Conservation (phyloP, 2,797 vertebrate genomes). For the Peromyscus attwateri region DNA sequence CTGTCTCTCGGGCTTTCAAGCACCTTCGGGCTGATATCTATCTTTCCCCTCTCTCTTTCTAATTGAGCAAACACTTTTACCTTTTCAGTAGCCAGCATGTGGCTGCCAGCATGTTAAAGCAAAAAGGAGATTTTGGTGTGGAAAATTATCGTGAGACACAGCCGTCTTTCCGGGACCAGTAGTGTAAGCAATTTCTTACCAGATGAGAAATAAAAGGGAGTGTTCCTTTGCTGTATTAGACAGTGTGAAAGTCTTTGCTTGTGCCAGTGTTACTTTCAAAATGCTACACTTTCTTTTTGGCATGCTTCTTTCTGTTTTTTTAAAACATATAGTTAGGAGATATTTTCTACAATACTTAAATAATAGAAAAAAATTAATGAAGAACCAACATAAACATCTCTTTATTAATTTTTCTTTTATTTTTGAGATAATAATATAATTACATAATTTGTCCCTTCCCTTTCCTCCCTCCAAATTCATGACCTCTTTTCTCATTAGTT, state of each 20-base stretch:
- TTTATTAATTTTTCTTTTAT: neutral
- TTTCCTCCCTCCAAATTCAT: neutral
- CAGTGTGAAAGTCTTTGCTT: neutral
- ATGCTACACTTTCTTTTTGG: neutral
- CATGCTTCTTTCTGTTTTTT: constrained; percentile 35
- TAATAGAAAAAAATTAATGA: neutral
- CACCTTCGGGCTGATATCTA: neutral
- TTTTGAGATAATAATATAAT: neutral
- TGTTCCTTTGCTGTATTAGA: neutral
- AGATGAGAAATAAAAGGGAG: neutral
- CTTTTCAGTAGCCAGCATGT: constrained; percentile 51
- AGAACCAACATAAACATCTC: neutral
- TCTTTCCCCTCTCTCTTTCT: constrained; percentile 45
- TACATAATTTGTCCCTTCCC: neutral
- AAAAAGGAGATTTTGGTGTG: constrained; percentile 23
- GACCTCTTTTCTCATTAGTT: neutral
- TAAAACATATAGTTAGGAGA: neutral
- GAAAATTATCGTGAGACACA: constrained; percentile 33
- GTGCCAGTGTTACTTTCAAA: neutral
- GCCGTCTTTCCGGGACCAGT: neutral
- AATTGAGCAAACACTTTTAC: constrained; percentile 74
- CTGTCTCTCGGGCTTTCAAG: constrained; percentile 62
- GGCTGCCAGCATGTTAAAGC: neutral
- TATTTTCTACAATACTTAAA: constrained; percentile 55
- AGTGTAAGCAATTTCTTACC: neutral